Conservation (phyloP, 2,113 vertebrate genomes). For the Rhodinocichla rosea region DNA sequence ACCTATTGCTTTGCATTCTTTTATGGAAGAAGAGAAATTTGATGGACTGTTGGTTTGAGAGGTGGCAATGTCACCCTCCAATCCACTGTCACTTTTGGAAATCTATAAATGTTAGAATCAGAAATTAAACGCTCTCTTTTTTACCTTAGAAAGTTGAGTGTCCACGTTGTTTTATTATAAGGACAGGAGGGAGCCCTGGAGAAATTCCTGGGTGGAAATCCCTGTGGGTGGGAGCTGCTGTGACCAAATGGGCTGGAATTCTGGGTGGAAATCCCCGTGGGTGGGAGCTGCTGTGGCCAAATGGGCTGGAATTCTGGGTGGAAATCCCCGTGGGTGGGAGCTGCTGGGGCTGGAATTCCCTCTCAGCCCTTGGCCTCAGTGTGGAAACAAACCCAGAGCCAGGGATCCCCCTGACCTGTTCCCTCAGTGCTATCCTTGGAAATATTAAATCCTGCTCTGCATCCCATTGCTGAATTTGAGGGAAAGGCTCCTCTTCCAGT, state of each 20-base stretch:
- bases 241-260: not conserved
- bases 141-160: too few relatives aligned
- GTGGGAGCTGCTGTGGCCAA: not conserved
- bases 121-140: too few relatives aligned
- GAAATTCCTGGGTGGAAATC: rapidly evolving
- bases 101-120: too few relatives aligned
- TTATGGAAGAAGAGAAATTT: too few relatives aligned
- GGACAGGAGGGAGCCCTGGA: not conserved
- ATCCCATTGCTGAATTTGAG: not conserved
- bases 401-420: not conserved
- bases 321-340: not conserved
- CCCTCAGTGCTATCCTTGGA: not conserved
- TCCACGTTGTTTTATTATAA: too few relatives aligned
- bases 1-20: too few relatives aligned
- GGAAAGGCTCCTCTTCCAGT: not conserved
- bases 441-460: not conserved
- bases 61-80: too few relatives aligned
- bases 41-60: too few relatives aligned
- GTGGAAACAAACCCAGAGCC: not conserved
- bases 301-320: rapidly evolving
- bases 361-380: not conserved
- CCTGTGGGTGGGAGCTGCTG: not conserved
- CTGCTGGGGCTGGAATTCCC: not conserved
- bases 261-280: rapidly evolving
- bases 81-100: too few relatives aligned